Base-by-base conservation (phyloP, 2,113 vertebrate genomes). In the Halichoerus grypus region DNA sequence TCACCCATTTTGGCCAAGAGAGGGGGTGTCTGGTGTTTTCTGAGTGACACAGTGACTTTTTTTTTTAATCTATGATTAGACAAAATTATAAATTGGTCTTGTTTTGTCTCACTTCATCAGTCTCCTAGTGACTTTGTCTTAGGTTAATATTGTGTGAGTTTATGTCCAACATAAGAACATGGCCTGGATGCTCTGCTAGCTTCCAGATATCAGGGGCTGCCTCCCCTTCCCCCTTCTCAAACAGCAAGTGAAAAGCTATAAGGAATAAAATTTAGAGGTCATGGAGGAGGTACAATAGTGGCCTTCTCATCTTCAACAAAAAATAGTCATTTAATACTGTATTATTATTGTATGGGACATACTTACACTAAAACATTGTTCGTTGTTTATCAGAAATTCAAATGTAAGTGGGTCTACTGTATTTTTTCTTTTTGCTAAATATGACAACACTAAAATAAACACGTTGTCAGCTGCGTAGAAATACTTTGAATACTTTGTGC, bases 381-480 rank as follows among this genome's bases (percentile, higher is more conserved):
- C 53, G 0, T 88, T 86, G 55, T 86, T 93, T 90, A 89, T 82
- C 57, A 92, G 76, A 96, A 95, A 87, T 95, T 87, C n/a, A 82
- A 92, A 89, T 79, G 7, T 82, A 83, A 88, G 67, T 63, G 55
- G 57, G 22, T 0, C 36, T 76, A 74, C 14, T 71, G 21, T 39
- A 49, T 89, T 86, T 95, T 96, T 89, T 96, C 28, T 33, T 91
- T 91, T 89, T 69, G 42, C 16, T 92, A 53, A 96, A 72, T 93
- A 31, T 84, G 77, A 85, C 51, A 90, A 83, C 55, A 82, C 36
- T 82, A 83, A 88, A 97, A 95, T 81, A 95, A 93, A 96, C 7
- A 95, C n/a, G 55, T 36, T 55, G 39, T 76, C 33, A 81, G 31
- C 57, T 95, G 33, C 39, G 5, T 65, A 76, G 28, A 65, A 96